These are phyloP conservation scores for Zenarchopterus dispar DNA, from an alignment of 2,797 vertebrate genomes.

Conservation along the genomic window DNA sequence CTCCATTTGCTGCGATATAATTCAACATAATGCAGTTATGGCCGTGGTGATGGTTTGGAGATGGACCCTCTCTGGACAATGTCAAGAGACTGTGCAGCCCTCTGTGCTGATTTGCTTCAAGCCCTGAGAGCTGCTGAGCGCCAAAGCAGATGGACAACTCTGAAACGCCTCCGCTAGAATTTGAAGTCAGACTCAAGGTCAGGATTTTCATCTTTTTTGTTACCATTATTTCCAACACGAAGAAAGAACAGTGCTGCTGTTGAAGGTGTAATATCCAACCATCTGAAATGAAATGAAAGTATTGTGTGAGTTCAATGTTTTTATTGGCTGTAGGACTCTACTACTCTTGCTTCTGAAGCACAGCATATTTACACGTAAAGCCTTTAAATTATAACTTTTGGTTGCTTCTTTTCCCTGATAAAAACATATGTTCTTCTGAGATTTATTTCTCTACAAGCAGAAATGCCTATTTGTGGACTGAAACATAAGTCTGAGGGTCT, in stretches of 20 bases:
- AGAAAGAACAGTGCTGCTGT: no score
- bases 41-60: constrained; percentile 74
- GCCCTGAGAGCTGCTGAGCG: constrained; percentile 57
- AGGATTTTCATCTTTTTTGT: constrained; percentile 26
- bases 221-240: neutral
- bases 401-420: no score
- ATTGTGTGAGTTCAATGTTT: neutral
- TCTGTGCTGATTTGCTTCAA: constrained; percentile 65
- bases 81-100: constrained; percentile 64
- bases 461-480: no score
- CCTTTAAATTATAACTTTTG: no score
- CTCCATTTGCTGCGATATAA: constrained; percentile 52
- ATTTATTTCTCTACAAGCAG: no score
- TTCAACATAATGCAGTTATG: constrained; percentile 77
- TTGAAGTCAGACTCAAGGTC: constrained; percentile 34
- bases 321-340: neutral
- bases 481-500: no score
- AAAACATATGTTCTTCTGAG: no score
- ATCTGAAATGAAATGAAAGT: no score
- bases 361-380: no score
- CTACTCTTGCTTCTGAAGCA: no score
- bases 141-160: constrained; percentile 48
- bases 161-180: constrained; percentile 24
- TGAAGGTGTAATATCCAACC: no score
- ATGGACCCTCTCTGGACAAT: constrained; percentile 75